Evolutionary conservation across 2,797 vertebrate genomes (phyloP), one percentile per base, ranked within the genome.

Genomic region (Trachurus trachurus): DNA sequence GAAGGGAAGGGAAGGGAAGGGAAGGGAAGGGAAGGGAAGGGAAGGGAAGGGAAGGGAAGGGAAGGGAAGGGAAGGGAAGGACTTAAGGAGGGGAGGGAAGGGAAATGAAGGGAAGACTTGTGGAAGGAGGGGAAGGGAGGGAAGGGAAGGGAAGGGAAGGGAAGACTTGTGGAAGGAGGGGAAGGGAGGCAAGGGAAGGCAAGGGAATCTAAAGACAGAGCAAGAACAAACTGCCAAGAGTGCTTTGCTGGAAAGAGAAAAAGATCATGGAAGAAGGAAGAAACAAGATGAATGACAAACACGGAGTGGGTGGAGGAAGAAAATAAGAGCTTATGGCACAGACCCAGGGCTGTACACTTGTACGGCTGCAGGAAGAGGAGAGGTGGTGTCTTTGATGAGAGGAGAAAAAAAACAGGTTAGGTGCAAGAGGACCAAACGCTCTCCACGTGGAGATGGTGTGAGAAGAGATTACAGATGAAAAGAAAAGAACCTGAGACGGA

Each of bases 391-490:
- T 82, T 79, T 85, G 73, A 83, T 76, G 84, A 83, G 57, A 63
- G 6, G 31, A 34, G 6, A 6, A 79, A 73, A 52, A 34, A 74
- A 82, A 70, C 62, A 66, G 59, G 78, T 75, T 63, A 61, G 80
- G 26, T 66, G 68, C 56, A 73, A 70, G 78, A 70, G 66, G 74
- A 76, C 49, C 57, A 54, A 80, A 42, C 6, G 6, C 47, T 71
- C 17, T 40, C 58, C 6, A n/a, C 21, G 5, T n/a, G n/a, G 49
- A 70, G 42, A 58, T 16, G 54, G 85, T 57, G 57, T 34, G 64
- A 70, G 69, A 26, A 42, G 61, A 80, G 87, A 83, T 86, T 80
- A 73, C 0, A 9, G 76, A 82, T 82, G 67, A 86, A 79, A 87
- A 71, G 52, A 26, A 70, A 59, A 59, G 45, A 60, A 52, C 58